A percentile compares a stretch with the other conserved stretches of the same genome.
Evolutionary conservation across 2,113 vertebrate species (phyloP).

Genomic region (Falcunculus frontatus): DNA sequence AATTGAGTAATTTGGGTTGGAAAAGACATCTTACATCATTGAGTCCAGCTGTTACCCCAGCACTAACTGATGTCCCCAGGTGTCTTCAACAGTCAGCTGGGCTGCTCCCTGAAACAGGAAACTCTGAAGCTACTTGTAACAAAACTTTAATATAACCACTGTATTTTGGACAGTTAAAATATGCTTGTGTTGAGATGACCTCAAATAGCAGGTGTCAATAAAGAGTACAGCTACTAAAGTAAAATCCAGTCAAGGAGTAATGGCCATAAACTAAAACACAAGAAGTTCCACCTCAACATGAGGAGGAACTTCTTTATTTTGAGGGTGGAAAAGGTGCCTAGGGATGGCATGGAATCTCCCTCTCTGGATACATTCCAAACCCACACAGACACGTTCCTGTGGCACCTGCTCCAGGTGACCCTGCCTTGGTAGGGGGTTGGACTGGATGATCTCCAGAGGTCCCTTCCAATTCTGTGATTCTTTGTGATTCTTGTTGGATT

Average conservation of each 20-base stretch:
- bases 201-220: not conserved
- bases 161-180: not conserved
- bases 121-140: not conserved
- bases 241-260: not conserved
- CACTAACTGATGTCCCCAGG: not conserved
- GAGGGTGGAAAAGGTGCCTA: not conserved
- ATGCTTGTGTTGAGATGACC: not conserved
- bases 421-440: not conserved
- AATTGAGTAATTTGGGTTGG: not conserved
- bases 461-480: not conserved
- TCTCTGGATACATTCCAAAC: not conserved
- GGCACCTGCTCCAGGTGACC: not conserved
- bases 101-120: not conserved
- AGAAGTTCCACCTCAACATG: not conserved
- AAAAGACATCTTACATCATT: not conserved
- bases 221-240: not conserved
- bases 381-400: not conserved
- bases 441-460: not conserved
- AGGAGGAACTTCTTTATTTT: not conserved
- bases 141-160: not conserved
- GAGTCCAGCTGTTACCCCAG: not conserved
- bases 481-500: not conserved
- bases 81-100: not conserved
- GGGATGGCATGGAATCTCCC: no score
- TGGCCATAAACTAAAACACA: not conserved